These are phyloP conservation scores for Gisinianus flammeolus DNA, from an alignment of 2,888 invertebrate species.

Conservation along the genomic window DNA sequence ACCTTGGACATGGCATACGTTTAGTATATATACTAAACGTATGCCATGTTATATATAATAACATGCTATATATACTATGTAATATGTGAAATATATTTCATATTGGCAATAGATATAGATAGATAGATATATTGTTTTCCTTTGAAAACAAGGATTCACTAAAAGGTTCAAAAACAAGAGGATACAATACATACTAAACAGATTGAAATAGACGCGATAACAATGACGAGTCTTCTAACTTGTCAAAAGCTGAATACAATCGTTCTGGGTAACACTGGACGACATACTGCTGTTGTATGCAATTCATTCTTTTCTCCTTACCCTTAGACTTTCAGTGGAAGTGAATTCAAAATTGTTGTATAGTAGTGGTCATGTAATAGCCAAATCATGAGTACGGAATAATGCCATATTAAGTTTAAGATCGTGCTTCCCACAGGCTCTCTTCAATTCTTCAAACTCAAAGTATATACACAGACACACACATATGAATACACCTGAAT, in stretches of 20 bases:
- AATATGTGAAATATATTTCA: no score
- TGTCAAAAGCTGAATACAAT: background rate
- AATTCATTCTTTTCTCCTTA: background rate
- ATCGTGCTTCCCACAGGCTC: background rate
- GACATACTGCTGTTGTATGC: background rate
- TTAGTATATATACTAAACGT: no score
- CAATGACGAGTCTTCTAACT: background rate
- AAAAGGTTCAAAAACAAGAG: background rate
- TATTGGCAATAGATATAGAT: no score
- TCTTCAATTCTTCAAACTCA: background rate
- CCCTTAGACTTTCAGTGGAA: background rate
- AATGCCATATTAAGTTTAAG: background rate
- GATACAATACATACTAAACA: background rate
- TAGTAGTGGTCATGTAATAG: background rate
- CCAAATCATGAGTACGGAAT: background rate
- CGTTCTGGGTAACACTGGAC: background rate
- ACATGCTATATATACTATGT: no score
- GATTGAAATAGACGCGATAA: background rate
- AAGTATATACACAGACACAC: background rate
- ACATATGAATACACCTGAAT: background rate
- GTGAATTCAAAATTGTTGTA: background rate
- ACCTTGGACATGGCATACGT: no score
- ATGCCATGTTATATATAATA: no score
- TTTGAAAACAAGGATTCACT: background rate
- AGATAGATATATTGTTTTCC: no score